Conservation (phyloP, 2,888 invertebrate genomes). For the Ectobius pallidus region DNA sequence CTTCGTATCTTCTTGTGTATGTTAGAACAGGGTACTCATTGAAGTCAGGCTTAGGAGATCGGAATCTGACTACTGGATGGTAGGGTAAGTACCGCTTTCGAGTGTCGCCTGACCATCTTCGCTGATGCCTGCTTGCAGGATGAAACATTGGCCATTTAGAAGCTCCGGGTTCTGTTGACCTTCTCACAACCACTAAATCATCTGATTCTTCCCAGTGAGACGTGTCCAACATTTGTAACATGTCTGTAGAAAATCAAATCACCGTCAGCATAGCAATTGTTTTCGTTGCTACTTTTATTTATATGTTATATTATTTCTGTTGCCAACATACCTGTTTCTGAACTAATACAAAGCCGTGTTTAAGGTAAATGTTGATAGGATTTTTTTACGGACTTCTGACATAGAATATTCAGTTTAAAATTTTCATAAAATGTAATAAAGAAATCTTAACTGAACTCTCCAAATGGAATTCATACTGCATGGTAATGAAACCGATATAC, state of each 20-base stretch:
- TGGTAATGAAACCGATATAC: no score
- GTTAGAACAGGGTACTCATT: neutral
- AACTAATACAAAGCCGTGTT: no score
- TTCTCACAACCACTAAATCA: neutral
- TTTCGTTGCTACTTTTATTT: no score
- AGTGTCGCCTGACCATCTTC: neutral
- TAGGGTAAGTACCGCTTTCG: neutral
- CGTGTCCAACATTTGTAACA: neutral
- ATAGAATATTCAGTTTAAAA: no score
- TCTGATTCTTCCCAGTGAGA: neutral
- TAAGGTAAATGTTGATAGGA: no score
- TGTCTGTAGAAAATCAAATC: neutral
- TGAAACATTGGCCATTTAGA: neutral
- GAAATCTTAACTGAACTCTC: no score
- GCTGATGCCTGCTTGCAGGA: neutral
- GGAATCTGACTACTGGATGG: slow-evolving; percentile 5
- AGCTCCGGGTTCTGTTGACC: neutral
- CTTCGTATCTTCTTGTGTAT: neutral
- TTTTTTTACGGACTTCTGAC: no score
- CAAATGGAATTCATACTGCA: no score
- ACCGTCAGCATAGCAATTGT: no score
- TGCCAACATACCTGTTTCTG: no score
- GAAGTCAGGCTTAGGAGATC: neutral
- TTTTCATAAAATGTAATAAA: no score
- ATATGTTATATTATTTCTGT: no score